These are phyloP conservation scores for Lordiphosa andalusiaca DNA, from an alignment of 2,888 invertebrate genomes.

Conservation along the genomic window DNA sequence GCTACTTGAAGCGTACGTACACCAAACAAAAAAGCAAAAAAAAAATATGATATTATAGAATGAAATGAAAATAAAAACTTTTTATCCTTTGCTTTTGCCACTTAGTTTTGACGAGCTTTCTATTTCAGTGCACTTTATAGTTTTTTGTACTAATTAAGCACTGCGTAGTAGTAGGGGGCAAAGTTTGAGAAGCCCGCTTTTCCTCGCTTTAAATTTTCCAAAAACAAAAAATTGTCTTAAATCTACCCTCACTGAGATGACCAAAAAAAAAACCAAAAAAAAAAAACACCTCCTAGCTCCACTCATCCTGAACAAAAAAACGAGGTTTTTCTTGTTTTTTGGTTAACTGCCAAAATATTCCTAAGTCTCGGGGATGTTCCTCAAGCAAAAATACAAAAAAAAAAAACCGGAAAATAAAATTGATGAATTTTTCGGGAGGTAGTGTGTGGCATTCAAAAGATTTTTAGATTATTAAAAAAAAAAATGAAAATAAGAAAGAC, in stretches of 20 bases:
- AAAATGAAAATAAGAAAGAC: not conserved
- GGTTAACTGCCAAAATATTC: slow-evolving; percentile 37
- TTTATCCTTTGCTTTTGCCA: no score
- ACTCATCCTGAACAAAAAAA: slow-evolving; percentile 41
- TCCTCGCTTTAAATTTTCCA: not conserved
- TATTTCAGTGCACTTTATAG: no score
- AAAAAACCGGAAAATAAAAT: slow-evolving; percentile 36
- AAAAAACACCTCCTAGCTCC: slow-evolving; percentile 25
- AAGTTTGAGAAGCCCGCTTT: not conserved
- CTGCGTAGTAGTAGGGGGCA: no score
- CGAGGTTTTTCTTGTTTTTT: slow-evolving; percentile 33
- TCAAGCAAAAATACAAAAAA: slow-evolving; percentile 28
- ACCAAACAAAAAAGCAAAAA: not conserved
- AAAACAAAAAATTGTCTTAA: no score
- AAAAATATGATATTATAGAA: slow-evolving; percentile 1
- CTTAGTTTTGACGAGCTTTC: no score
- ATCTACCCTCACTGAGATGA: not conserved
- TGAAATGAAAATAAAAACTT: not conserved
- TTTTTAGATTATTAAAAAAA: slow-evolving; percentile 69
- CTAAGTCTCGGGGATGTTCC: slow-evolving; percentile 42
- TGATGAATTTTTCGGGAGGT: slow-evolving; percentile 51
- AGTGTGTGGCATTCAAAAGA: slow-evolving; percentile 54
- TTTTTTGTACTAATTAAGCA: no score
- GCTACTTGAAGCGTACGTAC: no score
- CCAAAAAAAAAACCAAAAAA: no score